These are phyloP conservation scores for Monopterus albus DNA, from an alignment of 2,113 vertebrate genomes.

Conservation along the genomic window DNA sequence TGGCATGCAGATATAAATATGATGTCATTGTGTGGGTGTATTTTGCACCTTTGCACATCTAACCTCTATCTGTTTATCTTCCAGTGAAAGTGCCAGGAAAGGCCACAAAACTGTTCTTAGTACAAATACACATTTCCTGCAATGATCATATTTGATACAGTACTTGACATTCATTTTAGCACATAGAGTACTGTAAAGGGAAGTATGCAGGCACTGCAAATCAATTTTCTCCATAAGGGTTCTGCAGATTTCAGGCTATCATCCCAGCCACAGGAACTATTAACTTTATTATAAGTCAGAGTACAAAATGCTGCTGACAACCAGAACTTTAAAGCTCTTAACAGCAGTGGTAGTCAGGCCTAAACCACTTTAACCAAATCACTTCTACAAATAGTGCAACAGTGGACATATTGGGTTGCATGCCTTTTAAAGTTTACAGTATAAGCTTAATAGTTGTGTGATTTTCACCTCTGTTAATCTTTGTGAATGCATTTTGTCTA, in stretches of 20 bases:
- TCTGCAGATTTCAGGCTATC: not conserved
- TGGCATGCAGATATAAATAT: conserved; percentile 15
- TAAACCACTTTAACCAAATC: not conserved
- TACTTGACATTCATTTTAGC: not conserved
- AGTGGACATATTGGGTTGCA: not conserved
- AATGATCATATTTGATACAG: not conserved
- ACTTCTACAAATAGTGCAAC: not conserved
- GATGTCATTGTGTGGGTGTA: not conserved
- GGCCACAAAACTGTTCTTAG: not conserved
- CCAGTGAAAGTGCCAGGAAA: not conserved
- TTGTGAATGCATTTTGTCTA: not conserved
- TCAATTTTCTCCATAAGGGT: not conserved
- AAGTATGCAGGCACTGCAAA: not conserved
- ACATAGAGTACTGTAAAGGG: not conserved
- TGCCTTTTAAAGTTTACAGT: too few relatives aligned
- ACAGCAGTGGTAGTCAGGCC: not conserved
- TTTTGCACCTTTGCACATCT: conserved; percentile 16
- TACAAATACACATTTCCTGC: not conserved
- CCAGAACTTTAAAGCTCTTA: not conserved
- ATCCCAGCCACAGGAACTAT: not conserved
- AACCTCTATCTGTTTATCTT: not conserved
- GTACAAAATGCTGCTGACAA: not conserved
- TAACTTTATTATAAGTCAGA: conserved; percentile 36
- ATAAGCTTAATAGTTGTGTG: too few relatives aligned
- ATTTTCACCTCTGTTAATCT: not conserved